Conservation (phyloP, 2,113 vertebrate genomes). For the Bufo bufo region DNA sequence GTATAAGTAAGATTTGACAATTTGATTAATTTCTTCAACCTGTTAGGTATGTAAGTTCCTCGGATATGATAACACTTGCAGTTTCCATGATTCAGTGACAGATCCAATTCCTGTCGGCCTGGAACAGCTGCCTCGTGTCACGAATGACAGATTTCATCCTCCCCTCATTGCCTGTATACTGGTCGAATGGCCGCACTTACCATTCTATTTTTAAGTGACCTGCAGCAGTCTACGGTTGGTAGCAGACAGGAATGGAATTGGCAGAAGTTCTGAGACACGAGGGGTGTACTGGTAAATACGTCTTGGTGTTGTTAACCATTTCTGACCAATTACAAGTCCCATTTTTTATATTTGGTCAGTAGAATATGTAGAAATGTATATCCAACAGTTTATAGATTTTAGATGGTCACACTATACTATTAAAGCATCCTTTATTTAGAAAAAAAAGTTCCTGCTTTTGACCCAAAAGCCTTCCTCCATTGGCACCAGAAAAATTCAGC, state of each 20-base stretch:
- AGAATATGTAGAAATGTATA: not conserved
- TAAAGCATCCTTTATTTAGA: no score
- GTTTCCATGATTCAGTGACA: not conserved
- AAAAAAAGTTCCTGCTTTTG: no score
- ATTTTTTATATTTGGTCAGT: not conserved
- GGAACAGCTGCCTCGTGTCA: constrained; percentile 64
- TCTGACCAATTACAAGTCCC: not conserved
- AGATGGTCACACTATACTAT: no score
- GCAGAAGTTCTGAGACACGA: constrained; percentile 58
- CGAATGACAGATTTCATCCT: constrained; percentile 49
- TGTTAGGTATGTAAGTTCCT: constrained; percentile 9
- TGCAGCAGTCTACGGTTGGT: constrained; percentile 63
- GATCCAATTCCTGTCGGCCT: constrained; percentile 50
- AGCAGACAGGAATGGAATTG: constrained; percentile 59
- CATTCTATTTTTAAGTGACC: constrained; percentile 71
- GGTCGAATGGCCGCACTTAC: constrained; percentile 44
- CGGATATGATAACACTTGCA: not conserved
- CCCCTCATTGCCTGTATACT: constrained; percentile 29
- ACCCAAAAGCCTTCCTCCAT: no score
- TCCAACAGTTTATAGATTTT: no score
- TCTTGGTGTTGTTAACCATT: constrained; percentile 43
- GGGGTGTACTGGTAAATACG: constrained; percentile 52
- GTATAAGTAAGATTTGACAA: not conserved
- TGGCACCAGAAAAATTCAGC: no score
- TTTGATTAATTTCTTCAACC: not conserved